Evolutionary conservation across 2,113 vertebrate genomes (phyloP).

Genomic region (Rhinoderma darwinii): DNA sequence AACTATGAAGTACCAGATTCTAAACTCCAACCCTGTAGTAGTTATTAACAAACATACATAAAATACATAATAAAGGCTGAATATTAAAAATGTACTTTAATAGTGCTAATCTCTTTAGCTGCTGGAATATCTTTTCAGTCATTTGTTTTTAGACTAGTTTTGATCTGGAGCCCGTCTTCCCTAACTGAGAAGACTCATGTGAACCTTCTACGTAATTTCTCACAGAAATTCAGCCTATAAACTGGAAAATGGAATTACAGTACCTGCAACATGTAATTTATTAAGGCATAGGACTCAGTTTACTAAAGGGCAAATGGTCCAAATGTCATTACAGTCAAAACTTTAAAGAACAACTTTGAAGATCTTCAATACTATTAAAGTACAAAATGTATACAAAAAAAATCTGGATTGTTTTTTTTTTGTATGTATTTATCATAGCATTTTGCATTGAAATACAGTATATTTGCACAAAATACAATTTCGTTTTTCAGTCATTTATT

Average conservation of each 20-base stretch:
- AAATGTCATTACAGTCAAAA: conserved; percentile 8
- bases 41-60: no score
- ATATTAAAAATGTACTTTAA: neutral
- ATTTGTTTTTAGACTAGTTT: neutral
- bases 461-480: no score
- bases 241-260: conserved; percentile 17
- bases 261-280: conserved; percentile 13
- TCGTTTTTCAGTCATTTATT: no score
- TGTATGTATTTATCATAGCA: no score
- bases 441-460: no score
- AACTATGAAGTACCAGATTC: no score
- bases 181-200: conserved; percentile 10
- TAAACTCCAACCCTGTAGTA: no score
- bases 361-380: no score
- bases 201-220: neutral
- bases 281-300: neutral
- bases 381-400: no score
- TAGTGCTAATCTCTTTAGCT: neutral
- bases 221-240: neutral
- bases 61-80: no score
- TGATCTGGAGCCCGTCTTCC: neutral
- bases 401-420: no score
- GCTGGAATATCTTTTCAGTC: neutral
- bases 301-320: conserved; percentile 5
- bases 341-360: neutral